Evolutionary conservation across 2,888 invertebrate genomes (phyloP).

Genomic region (Cistogaster globosa): DNA sequence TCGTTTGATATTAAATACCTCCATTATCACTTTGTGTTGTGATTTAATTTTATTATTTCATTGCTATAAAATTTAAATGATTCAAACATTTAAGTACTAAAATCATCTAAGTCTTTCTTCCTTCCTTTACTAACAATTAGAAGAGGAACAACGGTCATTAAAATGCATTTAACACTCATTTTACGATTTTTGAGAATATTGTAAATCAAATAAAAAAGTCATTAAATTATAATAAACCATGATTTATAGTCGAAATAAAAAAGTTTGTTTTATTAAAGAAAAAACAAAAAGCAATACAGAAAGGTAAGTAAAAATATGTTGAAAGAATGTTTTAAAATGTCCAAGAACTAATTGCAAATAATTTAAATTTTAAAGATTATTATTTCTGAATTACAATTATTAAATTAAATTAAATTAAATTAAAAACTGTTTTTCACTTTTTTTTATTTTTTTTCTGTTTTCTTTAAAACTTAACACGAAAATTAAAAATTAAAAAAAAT

Average conservation of each 20-base stretch:
- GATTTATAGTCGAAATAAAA: constrained; percentile 14
- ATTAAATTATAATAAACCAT: constrained; percentile 39
- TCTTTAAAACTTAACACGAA: no score
- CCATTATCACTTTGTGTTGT: constrained; percentile 51
- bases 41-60: constrained; percentile 35
- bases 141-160: background rate
- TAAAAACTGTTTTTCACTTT: no score
- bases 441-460: no score
- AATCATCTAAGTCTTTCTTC: background rate
- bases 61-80: no score
- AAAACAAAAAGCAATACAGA: background rate
- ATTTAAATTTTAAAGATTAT: no score
- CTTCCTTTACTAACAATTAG: background rate
- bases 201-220: constrained; percentile 41
- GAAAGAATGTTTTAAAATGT: no score
- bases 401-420: no score
- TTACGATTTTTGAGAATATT: constrained; percentile 41
- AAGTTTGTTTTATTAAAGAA: constrained; percentile 4
- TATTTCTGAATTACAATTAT: no score
- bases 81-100: constrained; percentile 22
- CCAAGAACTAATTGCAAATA: no score
- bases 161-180: constrained; percentile 31
- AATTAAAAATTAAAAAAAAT: no score
- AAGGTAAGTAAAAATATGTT: background rate
- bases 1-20: background rate